These are phyloP conservation scores for Agrotis clavis DNA, from an alignment of 2,888 invertebrate genomes.

Conservation along the genomic window DNA sequence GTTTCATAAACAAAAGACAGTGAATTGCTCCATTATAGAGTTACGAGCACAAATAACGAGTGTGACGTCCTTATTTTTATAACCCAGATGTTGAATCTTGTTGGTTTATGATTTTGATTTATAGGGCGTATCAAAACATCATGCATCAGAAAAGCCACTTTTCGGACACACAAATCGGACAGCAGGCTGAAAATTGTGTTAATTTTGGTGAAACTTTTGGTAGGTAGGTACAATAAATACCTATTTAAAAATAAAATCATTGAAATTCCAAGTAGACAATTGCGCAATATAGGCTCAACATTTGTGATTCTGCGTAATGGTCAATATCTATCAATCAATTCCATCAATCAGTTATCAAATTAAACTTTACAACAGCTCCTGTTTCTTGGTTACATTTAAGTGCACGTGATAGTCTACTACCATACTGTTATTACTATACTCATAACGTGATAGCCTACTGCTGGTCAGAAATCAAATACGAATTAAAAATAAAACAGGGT, in stretches of 20 bases:
- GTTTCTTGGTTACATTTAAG: not conserved
- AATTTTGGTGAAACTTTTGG: not conserved
- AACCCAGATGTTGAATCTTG: conserved; percentile 16
- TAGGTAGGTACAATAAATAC: conserved; percentile 5
- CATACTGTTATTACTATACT: no score
- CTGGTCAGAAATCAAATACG: not conserved
- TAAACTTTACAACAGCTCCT: no score
- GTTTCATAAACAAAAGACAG: conserved; percentile 27
- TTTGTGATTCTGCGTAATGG: conserved; percentile 4
- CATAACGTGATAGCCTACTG: not conserved
- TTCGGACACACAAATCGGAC: not conserved
- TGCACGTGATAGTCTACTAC: no score
- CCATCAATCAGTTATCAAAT: no score
- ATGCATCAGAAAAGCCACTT: not conserved
- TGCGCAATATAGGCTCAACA: not conserved
- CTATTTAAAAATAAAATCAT: conserved; percentile 5
- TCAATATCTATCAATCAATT: not conserved
- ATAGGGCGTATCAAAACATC: not conserved
- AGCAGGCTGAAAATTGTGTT: not conserved
- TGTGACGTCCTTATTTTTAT: conserved; percentile 7
- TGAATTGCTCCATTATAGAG: conserved; percentile 3
- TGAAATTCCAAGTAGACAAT: conserved; percentile 6
- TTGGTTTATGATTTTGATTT: conserved; percentile 3
- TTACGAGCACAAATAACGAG: not conserved
- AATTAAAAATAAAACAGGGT: not conserved